Conservation (phyloP, 2,888 invertebrate genomes). For the Metallyticus violacea region DNA sequence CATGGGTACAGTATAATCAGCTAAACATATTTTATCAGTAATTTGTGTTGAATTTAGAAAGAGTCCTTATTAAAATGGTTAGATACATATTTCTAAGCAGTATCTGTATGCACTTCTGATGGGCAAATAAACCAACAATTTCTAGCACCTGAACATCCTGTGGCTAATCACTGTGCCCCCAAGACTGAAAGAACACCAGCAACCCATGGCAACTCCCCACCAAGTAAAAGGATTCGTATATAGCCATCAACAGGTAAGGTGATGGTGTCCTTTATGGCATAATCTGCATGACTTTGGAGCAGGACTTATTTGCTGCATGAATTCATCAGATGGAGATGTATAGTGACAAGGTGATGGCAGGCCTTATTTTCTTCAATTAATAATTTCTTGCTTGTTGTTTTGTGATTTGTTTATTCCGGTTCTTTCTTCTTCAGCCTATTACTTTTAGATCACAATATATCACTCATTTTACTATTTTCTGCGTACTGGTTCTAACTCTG, state of each 20-base stretch:
- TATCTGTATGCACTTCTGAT: neutral
- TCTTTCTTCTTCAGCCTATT: no score
- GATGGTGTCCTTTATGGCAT: neutral
- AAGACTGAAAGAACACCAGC: neutral
- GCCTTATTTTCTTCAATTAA: neutral
- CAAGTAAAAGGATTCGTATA: neutral
- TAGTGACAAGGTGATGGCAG: neutral
- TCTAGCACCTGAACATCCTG: neutral
- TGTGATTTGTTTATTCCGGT: no score
- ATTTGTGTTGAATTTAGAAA: no score
- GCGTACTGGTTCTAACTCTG: no score
- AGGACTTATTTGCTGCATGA: neutral
- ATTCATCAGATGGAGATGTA: neutral
- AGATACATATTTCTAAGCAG: neutral
- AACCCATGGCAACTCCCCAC: neutral
- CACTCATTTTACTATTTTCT: no score
- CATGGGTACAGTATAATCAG: no score
- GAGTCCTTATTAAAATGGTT: no score
- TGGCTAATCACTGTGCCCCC: neutral
- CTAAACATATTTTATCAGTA: no score
- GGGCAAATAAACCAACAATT: neutral
- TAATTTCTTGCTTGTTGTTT: neutral
- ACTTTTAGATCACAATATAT: no score
- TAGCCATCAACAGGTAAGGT: neutral
- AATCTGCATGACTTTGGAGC: neutral